Evolutionary conservation across 2,797 vertebrate species (phyloP).

Genomic region (Botia almorhae): DNA sequence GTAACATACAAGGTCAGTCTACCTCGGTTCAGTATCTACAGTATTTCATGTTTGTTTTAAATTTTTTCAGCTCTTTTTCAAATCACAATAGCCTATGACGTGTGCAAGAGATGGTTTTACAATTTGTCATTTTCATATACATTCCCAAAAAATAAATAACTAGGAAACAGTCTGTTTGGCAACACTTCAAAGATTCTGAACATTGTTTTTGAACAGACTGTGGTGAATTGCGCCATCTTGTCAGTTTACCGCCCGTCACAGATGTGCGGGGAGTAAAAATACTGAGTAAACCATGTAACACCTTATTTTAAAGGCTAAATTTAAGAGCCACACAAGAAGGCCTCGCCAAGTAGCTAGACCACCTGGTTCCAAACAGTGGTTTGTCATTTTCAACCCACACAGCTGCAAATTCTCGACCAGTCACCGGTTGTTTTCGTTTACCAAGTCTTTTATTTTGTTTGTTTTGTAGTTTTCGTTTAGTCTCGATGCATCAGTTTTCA

Average conservation of each 20-base stretch:
- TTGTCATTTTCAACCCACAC: constrained; percentile 2
- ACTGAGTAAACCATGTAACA: constrained; percentile 53
- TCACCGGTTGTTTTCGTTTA: background rate
- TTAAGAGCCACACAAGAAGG: constrained; percentile 16
- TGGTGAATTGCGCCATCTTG: constrained; percentile 78
- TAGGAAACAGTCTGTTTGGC: constrained; percentile 90
- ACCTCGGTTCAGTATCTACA: constrained; percentile 97
- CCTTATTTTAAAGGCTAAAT: constrained; percentile 37
- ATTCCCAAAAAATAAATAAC: constrained; percentile 89
- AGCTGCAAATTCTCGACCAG: constrained; percentile 14
- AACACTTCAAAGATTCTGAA: constrained; percentile 78
- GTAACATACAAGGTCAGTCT: constrained; percentile 94
- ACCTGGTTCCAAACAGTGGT: constrained; percentile 18
- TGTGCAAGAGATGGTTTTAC: constrained; percentile 87
- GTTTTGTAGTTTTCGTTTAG: background rate
- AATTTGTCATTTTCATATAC: constrained; percentile 85
- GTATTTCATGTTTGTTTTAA: constrained; percentile 66
- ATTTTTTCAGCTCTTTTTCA: constrained; percentile 59
- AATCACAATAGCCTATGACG: constrained; percentile 85
- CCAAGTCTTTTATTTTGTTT: background rate
- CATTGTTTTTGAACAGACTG: constrained; percentile 78
- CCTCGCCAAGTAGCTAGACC: background rate
- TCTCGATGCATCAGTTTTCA: background rate
- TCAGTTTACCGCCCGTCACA: constrained; percentile 80
- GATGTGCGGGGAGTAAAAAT: constrained; percentile 52